Evolutionary conservation across 1,140 invertebrate species (phyloP).

Genomic region (Nomia melanderi): DNA sequence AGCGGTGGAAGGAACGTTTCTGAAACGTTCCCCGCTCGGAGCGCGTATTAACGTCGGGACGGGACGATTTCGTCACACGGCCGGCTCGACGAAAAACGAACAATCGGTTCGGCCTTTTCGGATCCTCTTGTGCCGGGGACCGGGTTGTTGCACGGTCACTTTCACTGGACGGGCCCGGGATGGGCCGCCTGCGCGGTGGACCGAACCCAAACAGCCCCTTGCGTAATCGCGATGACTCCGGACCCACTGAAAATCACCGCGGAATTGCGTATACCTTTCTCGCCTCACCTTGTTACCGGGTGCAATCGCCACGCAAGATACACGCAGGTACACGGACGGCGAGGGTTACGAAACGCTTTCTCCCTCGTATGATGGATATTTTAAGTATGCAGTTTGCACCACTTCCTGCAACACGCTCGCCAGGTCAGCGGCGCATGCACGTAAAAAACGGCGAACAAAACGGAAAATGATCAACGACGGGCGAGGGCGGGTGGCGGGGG

Average conservation of each 20-base stretch:
- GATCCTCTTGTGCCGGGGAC: neutral
- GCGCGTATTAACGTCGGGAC: neutral
- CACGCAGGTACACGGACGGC: neutral
- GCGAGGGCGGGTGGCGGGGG: too few species aligned
- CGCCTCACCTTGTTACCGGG: neutral
- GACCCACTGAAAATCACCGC: neutral
- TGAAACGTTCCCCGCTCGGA: neutral
- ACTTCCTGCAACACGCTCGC: slow-evolving; percentile 61
- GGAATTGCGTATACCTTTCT: neutral
- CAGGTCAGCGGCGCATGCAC: neutral
- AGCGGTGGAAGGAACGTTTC: neutral
- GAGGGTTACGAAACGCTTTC: slow-evolving; percentile 74
- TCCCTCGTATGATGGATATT: slow-evolving; percentile 73
- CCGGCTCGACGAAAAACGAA: too few species aligned
- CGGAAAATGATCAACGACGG: neutral
- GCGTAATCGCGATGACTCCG: slow-evolving; percentile 17
- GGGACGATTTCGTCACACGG: too few species aligned
- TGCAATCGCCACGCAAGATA: slow-evolving; percentile 19
- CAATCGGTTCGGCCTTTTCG: neutral
- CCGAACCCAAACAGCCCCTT: neutral
- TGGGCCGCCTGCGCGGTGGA: neutral
- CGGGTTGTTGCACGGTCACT: neutral
- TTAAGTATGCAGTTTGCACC: slow-evolving; percentile 61
- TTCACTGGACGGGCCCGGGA: neutral
- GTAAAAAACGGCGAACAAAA: neutral